phyloP scores from a whole-genome alignment of 2,888 invertebrate genomes.

The Entomobrya multifasciata region DNA sequence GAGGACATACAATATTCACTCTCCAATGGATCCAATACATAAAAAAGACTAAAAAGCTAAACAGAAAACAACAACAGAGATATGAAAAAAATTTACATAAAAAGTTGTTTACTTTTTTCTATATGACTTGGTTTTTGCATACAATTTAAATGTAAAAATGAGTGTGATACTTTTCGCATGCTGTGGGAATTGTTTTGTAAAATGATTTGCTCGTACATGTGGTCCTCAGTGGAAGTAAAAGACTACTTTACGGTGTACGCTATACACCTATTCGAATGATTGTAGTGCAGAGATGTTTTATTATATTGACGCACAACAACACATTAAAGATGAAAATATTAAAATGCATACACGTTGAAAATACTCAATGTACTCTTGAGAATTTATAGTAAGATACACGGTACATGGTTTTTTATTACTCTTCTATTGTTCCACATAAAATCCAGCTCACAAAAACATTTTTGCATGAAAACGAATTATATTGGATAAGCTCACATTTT shows the following conservation, averaged over 20 bases:
- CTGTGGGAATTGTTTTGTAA: neutral
- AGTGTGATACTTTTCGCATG: neutral
- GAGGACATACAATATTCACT: no score
- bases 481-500: no score
- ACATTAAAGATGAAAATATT: no score
- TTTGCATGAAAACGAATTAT: no score
- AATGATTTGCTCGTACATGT: neutral
- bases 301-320: neutral
- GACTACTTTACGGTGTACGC: no score
- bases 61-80: neutral
- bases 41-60: no score
- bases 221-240: neutral
- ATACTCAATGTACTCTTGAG: neutral
- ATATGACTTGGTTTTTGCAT: slow-evolving; percentile 7
- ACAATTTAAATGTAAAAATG: slow-evolving; percentile 27
- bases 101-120: slow-evolving; percentile 33
- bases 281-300: no score
- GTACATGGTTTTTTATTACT: neutral
- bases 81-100: slow-evolving; percentile 14
- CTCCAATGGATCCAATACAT: no score
- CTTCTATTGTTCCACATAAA: no score
- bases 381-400: neutral
- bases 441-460: neutral
- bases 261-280: no score
- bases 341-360: neutral